Percentiles rank a stretch among this genome's conserved stretches.
phyloP scores from a whole-genome alignment of 2,888 invertebrate genomes.

The Tortricodes alternella region DNA sequence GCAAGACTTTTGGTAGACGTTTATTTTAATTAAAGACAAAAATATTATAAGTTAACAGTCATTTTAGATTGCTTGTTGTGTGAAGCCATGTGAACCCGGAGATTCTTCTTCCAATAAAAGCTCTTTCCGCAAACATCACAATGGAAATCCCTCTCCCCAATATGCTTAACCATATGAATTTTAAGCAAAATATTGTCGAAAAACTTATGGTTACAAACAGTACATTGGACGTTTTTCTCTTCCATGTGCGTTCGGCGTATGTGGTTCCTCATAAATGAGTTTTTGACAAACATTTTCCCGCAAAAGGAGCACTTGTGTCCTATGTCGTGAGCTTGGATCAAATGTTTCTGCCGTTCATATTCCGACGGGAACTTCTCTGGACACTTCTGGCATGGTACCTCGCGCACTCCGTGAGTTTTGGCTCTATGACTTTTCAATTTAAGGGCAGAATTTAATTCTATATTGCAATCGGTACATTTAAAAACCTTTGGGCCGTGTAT shows the following conservation, averaged over 20 bases:
- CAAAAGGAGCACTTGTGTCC: conserved; percentile 37
- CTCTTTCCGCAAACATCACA: conserved; percentile 80
- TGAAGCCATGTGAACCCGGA: conserved; percentile 70
- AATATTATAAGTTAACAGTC: conserved; percentile 15
- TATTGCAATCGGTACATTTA: conserved; percentile 30
- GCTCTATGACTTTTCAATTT: conserved; percentile 33
- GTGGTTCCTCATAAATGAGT: conserved; percentile 51
- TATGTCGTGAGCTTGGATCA: conserved; percentile 33
- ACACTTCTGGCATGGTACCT: conserved; percentile 32
- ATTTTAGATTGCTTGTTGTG: conserved; percentile 31
- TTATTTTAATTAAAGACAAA: background rate
- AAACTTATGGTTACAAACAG: conserved; percentile 51
- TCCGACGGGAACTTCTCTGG: conserved; percentile 33
- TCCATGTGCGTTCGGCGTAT: conserved; percentile 50
- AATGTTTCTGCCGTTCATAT: conserved; percentile 33
- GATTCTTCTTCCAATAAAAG: conserved; percentile 79
- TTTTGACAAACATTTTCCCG: conserved; percentile 35
- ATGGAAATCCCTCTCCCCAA: conserved; percentile 68
- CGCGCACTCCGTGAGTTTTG: conserved; percentile 31
- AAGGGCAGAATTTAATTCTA: conserved; percentile 19
- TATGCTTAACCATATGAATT: conserved; percentile 70
- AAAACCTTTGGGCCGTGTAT: conserved; percentile 27
- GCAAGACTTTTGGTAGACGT: too few species aligned
- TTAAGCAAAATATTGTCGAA: conserved; percentile 50
- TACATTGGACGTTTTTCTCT: conserved; percentile 52